Evolutionary conservation across 1,140 invertebrate species (phyloP).

Genomic region (Drosophila cardini): DNA sequence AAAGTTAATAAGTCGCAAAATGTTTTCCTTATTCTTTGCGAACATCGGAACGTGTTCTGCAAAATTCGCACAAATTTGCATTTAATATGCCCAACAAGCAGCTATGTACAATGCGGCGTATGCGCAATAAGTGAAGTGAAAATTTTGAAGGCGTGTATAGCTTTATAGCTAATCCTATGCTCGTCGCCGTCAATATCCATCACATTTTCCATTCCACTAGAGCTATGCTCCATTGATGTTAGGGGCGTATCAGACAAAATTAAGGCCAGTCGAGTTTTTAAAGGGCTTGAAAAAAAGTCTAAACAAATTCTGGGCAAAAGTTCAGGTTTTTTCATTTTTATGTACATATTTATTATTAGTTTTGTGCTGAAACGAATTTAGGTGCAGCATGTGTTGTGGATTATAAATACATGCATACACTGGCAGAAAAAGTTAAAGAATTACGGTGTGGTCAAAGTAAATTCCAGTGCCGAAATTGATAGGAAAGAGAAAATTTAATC

Average conservation of each 20-base stretch:
- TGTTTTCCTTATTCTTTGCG: conserved; percentile 21
- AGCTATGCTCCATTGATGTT: conserved; percentile 5
- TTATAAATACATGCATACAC: not conserved
- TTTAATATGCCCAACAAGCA: conserved; percentile 62
- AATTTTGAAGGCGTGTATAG: conserved; percentile 2
- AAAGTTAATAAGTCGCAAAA: conserved; percentile 73
- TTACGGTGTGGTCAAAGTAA: too few relatives aligned
- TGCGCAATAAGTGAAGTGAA: conserved; percentile 43
- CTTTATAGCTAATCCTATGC: conserved; percentile 27
- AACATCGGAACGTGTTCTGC: conserved; percentile 44
- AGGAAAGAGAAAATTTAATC: too few relatives aligned
- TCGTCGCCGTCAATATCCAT: conserved; percentile 30
- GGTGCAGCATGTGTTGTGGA: not conserved
- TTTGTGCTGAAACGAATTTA: not conserved
- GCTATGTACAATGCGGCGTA: conserved; percentile 23
- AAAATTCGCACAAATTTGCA: conserved; percentile 70
- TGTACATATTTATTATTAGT: not conserved
- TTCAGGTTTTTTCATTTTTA: not conserved
- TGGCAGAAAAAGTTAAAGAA: too few relatives aligned
- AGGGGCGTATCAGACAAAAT: conserved; percentile 31
- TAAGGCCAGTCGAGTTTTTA: conserved; percentile 15
- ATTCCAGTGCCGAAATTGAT: too few relatives aligned
- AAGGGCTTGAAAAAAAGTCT: not conserved
- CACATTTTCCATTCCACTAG: conserved; percentile 40
- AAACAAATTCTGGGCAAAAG: conserved; percentile 11